Percentiles rank a stretch among this genome's conserved stretches.
phyloP scores from a whole-genome alignment of 1,140 invertebrate species.

The Cotesia chilonis region DNA sequence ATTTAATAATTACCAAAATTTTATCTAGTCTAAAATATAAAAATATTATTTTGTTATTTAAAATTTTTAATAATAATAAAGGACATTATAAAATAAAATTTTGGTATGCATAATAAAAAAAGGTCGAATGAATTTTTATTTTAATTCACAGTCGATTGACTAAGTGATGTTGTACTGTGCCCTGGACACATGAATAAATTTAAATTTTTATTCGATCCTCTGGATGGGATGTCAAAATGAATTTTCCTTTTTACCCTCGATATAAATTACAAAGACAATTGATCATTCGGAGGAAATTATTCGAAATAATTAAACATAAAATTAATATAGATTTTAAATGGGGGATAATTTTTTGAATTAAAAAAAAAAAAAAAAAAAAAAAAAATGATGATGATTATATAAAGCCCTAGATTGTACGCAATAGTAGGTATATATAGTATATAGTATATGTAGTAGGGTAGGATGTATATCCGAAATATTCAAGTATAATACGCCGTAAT shows the following conservation, averaged over 20 bases:
- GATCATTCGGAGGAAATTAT: no score
- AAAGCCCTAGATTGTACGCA: background rate
- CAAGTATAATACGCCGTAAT: constrained; percentile 9
- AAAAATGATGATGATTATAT: no score
- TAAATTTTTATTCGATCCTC: constrained; percentile 19
- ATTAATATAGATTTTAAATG: no score
- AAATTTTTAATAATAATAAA: no score
- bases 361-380: no score
- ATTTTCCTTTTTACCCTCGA: background rate
- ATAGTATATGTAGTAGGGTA: background rate
- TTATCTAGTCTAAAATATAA: no score
- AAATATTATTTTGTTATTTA: no score
- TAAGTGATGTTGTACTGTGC: background rate
- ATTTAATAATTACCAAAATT: no score
- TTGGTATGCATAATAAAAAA: background rate
- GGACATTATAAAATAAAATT: no score
- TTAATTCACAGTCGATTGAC: constrained; percentile 30
- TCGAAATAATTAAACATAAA: no score
- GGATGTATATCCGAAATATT: constrained; percentile 14
- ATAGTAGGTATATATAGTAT: background rate
- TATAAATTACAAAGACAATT: background rate
- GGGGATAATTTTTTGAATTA: no score
- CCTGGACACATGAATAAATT: constrained; percentile 31
- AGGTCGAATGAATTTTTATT: constrained; percentile 15
- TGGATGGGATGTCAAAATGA: background rate